phyloP scores from a whole-genome alignment of 2,888 invertebrate species.

The Sarcophaga subvicina region DNA sequence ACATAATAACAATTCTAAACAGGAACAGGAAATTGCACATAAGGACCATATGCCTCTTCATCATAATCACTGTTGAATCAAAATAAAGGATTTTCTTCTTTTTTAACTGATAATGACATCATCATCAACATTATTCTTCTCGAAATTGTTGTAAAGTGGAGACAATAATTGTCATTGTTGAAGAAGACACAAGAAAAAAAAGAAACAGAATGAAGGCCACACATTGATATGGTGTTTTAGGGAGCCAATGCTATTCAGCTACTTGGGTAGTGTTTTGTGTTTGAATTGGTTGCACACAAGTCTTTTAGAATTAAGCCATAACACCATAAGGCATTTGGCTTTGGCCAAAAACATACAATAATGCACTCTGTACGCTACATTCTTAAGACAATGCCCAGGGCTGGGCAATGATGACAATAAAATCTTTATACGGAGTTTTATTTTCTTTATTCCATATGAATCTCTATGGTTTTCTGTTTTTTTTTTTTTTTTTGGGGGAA shows the following conservation, averaged over 20 bases:
- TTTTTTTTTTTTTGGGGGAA: no score
- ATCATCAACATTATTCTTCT: constrained; percentile 63
- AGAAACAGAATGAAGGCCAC: constrained; percentile 39
- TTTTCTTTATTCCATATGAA: constrained; percentile 31
- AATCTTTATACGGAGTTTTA: constrained; percentile 61
- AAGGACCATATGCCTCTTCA: constrained; percentile 53
- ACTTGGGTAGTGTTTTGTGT: constrained; percentile 46
- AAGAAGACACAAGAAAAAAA: constrained; percentile 10
- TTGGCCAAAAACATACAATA: constrained; percentile 50
- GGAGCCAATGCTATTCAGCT: constrained; percentile 34
- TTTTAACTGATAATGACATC: constrained; percentile 54
- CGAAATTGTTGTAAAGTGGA: constrained; percentile 34
- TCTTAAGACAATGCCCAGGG: constrained; percentile 52
- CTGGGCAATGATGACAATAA: constrained; percentile 42
- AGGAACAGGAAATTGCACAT: constrained; percentile 67
- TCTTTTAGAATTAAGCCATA: no score
- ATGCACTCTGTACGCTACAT: neutral
- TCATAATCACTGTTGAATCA: neutral
- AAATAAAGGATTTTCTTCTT: neutral
- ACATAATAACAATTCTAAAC: constrained; percentile 39
- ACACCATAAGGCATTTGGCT: constrained; percentile 56
- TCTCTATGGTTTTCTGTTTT: no score
- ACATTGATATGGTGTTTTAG: constrained; percentile 18
- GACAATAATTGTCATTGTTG: constrained; percentile 56
- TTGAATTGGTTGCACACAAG: neutral